Base-by-base conservation (phyloP, 2,888 invertebrate genomes). In the Apamea monoglypha region DNA sequence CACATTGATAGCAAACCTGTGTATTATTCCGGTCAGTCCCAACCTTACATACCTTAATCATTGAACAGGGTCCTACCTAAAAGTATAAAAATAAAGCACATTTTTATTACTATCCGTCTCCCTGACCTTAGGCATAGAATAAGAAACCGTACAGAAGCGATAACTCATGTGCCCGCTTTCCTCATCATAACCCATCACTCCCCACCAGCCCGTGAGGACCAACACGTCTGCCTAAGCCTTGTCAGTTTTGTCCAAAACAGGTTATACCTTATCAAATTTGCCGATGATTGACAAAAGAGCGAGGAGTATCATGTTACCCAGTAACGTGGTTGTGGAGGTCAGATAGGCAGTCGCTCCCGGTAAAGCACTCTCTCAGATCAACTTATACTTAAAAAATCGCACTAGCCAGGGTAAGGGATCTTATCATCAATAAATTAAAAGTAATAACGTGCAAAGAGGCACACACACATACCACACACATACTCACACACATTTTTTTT, bases 51-150 rank as follows among this genome's bases (percentile, higher is more conserved):
- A 61, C 53, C 77, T 86, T 78, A 86, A 85, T 85, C 76, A 83
- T 85, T 83, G 74, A 85, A 74, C 72, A 87, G 84, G 76, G 68
- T 80, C 84, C 75, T 78, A 68, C 72, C 68, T 85, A 78, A 81
- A 85, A 80, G 80, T 72, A 66, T 76, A 74, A 78, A 80, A 85
- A 88, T 88, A 88, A 85, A 81, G 80, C 77, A 80, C 76, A 74
- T 89, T 89, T 80, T 85, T 85, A 83, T 87, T 80, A 75, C 78
- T 75, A 73, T 68, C 78, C 76, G 76, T 81, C 83, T 74, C 76
- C 64, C 80, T 88, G 85, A 81, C 87, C 90, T 82, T 68, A 76
- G 68, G 36, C 83, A 77, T 25, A 81, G 80, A 68, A n/a, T 83
- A 83, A 40, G 6, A 47, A 47, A 6, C 0, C 1, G 3, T 21